Evolutionary conservation across 1,140 invertebrate genomes (phyloP).

Genomic region (Heliconius himera): DNA sequence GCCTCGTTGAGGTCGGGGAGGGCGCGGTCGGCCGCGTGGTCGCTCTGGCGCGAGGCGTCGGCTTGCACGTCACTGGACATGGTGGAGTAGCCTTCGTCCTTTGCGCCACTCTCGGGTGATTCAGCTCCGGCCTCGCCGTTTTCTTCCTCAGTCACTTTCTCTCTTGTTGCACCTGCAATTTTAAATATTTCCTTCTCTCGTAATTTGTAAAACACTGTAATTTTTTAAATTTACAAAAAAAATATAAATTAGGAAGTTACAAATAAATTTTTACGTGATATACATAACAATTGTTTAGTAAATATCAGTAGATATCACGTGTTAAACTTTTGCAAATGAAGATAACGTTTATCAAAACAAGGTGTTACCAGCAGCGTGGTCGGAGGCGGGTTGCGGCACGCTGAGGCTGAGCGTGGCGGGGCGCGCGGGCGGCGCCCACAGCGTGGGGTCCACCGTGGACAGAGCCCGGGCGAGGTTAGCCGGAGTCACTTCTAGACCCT

Average conservation of each 20-base stretch:
- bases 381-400: constrained; percentile 76
- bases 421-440: constrained; percentile 84
- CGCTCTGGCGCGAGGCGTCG: constrained; percentile 83
- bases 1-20: constrained; percentile 88
- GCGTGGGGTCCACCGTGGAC: constrained; percentile 83
- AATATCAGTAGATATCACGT: too few species aligned
- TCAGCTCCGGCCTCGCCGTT: constrained; percentile 82
- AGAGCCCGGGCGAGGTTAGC: constrained; percentile 82
- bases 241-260: too few species aligned
- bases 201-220: background rate
- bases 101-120: constrained; percentile 88
- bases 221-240: too few species aligned
- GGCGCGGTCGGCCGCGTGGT: constrained; percentile 81
- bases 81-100: constrained; percentile 94
- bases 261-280: too few species aligned
- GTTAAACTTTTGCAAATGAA: too few species aligned
- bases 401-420: constrained; percentile 86
- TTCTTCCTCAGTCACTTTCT: constrained; percentile 78
- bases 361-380: constrained; percentile 41
- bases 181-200: background rate
- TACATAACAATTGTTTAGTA: too few species aligned
- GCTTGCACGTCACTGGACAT: constrained; percentile 94
- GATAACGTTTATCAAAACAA: too few species aligned
- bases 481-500: constrained; percentile 83
- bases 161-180: constrained; percentile 60